A percentile compares a stretch with the other conserved stretches of the same genome.
phyloP scores from a whole-genome alignment of 2,888 invertebrate genomes.

The Mantis religiosa region DNA sequence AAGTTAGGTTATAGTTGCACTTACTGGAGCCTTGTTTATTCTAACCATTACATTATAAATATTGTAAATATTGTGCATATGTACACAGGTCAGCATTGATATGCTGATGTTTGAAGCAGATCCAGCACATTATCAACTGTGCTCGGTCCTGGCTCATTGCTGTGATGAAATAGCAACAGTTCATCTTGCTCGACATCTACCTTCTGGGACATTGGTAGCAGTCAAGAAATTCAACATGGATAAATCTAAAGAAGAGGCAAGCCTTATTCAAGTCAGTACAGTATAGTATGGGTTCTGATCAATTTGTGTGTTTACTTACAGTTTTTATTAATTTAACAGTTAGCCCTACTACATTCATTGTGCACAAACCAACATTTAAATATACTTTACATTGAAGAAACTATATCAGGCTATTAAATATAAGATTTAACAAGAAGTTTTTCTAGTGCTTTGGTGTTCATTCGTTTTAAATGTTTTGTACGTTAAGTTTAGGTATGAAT shows the following conservation, averaged over 20 bases:
- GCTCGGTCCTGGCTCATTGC: conserved; percentile 64
- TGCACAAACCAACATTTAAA: no score
- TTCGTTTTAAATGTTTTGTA: no score
- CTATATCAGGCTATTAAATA: no score
- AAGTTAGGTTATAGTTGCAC: neutral
- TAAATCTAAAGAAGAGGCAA: conserved; percentile 59
- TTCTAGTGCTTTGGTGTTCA: no score
- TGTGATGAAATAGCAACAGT: conserved; percentile 67
- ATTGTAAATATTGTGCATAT: neutral
- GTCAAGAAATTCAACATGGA: conserved; percentile 75
- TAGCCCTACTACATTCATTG: no score
- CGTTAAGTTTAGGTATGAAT: no score
- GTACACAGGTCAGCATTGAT: neutral
- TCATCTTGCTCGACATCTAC: conserved; percentile 63
- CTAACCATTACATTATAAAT: neutral
- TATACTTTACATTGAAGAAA: no score
- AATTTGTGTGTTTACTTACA: neutral
- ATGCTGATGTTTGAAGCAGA: conserved; percentile 35
- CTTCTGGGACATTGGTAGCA: conserved; percentile 63
- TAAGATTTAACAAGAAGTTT: no score
- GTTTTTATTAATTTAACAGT: neutral
- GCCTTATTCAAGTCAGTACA: conserved; percentile 44
- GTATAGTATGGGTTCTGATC: neutral
- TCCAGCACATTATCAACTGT: conserved; percentile 58
- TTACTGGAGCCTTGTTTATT: neutral